Evolutionary conservation across 2,797 vertebrate genomes (phyloP).

Genomic region (Cercopithecus neglectus): DNA sequence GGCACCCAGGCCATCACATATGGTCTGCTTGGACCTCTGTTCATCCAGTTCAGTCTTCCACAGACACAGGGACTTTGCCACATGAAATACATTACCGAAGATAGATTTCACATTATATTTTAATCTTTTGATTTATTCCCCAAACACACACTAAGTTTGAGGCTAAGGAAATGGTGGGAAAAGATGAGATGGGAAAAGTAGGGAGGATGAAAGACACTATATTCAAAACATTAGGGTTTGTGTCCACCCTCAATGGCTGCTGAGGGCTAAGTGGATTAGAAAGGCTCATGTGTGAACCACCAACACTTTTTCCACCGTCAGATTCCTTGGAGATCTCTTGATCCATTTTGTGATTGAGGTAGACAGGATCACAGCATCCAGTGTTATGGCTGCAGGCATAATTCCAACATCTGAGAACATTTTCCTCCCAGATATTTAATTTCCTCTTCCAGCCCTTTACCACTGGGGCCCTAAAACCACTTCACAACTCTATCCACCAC

Average conservation of each 20-base stretch:
- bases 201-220: not conserved
- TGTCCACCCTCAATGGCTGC: not conserved
- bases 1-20: rapidly evolving
- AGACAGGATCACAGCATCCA: slow-evolving; percentile 52
- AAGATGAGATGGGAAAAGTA: not conserved
- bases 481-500: slow-evolving; percentile 56
- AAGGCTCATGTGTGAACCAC: not conserved
- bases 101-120: not conserved
- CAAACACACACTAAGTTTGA: not conserved
- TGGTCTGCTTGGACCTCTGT: not conserved
- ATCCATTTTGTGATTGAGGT: slow-evolving; percentile 5
- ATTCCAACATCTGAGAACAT: slow-evolving; percentile 69
- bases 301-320: not conserved
- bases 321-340: slow-evolving; percentile 40
- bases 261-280: not conserved
- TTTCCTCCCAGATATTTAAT: slow-evolving; percentile 66
- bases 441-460: slow-evolving; percentile 45
- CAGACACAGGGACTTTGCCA: not conserved
- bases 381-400: slow-evolving; percentile 55
- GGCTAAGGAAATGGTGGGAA: not conserved
- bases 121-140: not conserved
- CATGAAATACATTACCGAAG: not conserved
- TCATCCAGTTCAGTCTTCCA: not conserved
- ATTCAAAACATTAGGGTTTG: not conserved
- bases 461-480: slow-evolving; percentile 50